Evolutionary conservation across 2,113 vertebrate genomes (phyloP), one percentile per base, ranked within the genome.

Genomic region (Natator depressus): DNA sequence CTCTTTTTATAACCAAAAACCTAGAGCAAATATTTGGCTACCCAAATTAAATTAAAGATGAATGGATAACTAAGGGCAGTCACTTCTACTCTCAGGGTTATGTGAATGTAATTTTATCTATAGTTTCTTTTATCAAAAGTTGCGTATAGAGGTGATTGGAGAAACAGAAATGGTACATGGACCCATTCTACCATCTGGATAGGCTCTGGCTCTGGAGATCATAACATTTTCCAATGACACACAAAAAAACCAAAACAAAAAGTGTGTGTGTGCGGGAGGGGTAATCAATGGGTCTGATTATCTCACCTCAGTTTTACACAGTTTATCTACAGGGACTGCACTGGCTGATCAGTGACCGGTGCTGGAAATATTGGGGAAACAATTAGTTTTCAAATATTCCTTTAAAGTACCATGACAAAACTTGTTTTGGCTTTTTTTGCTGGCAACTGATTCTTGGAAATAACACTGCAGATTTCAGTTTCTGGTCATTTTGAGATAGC

Each of bases 51-150:
- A 97, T 95, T 93, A 95, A 97, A 72, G 54, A 38, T 89, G 85
- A 84, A 85, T 76, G 38, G 57, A 91, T 88, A 92, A 89, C 57
- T 50, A 82, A 96, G 86, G 95, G 87, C 79, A 96, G 95, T 97
- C 97, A 82, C 95, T 89, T 90, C 95, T 97, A 79, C 87, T 95
- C 89, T 90, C 93, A 96, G 95, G 90, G 93, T 85, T 88, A 95
- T 89, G 91, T 94, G 96, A 97, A 97, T 97, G 79, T 85, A 80
- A 96, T 97, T 97, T 96, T 92, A 97, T 65, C 95, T 89, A 89
- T 93, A 89, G 4, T 95, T 95, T 96, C 85, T 95, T 76, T 92
- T 59, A 38, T 76, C n/a, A 76, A 76, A 94, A 88, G 47, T 51
- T 95, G 50, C 11, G 84, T 24, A 31, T 85, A 90, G 85, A 92